Percentiles rank a stretch among this genome's conserved stretches.
phyloP scores from a whole-genome alignment of 2,113 vertebrate genomes.

The Phrynocephalus versicolor region DNA sequence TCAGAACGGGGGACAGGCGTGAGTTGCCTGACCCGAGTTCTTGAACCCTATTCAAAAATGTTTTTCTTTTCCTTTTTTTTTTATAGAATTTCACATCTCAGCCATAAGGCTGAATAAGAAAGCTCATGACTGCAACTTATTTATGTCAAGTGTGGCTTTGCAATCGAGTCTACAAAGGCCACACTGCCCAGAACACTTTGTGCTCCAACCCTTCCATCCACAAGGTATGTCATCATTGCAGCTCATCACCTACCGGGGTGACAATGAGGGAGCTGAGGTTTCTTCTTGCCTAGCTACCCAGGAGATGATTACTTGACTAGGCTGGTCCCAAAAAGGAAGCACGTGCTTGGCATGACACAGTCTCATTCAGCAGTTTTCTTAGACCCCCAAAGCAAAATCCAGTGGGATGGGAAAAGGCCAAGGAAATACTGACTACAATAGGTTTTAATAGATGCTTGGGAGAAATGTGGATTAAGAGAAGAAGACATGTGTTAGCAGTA shows the following conservation, averaged over 20 bases:
- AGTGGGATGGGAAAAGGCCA: not conserved
- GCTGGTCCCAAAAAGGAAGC: not conserved
- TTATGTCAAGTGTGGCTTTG: not conserved
- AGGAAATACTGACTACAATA: not conserved
- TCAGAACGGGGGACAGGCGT: too few relatives aligned
- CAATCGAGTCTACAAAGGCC: not conserved
- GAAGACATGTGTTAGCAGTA: not conserved
- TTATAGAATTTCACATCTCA: not conserved
- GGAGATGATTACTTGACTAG: not conserved
- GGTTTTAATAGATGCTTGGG: not conserved
- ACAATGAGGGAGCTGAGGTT: too few relatives aligned
- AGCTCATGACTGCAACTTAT: not conserved
- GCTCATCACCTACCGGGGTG: too few relatives aligned
- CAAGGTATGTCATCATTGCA: too few relatives aligned
- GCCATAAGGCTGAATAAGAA: not conserved
- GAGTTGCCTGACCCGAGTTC: too few relatives aligned
- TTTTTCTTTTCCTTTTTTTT: too few relatives aligned
- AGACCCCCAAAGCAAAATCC: not conserved
- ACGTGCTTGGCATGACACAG: not conserved
- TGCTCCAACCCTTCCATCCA: not conserved
- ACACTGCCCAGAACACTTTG: not conserved
- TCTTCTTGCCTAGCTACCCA: too few relatives aligned
- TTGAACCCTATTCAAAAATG: too few relatives aligned
- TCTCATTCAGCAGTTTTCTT: not conserved
- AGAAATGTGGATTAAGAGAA: not conserved